Percentiles rank a stretch among this genome's conserved stretches.
These are phyloP conservation scores for Phymatocera aterrima DNA, from an alignment of 2,888 invertebrate species.

Conservation along the genomic window DNA sequence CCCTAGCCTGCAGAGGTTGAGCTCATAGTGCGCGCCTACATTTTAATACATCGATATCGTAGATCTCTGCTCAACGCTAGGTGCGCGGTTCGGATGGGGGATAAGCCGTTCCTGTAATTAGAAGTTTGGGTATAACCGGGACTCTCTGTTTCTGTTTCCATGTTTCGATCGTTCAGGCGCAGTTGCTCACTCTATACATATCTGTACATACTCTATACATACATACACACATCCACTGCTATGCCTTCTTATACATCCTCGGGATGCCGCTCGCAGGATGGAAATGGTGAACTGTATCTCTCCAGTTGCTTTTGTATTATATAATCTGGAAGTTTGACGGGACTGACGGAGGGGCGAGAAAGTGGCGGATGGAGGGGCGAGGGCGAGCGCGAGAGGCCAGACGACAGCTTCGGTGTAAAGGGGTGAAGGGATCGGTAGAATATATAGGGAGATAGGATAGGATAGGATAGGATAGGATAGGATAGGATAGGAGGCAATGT, in stretches of 20 bases:
- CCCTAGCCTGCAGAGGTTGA: constrained; percentile 10
- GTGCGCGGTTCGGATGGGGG: not conserved
- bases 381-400: constrained; percentile 55
- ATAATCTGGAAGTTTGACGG: constrained; percentile 70
- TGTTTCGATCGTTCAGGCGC: constrained; percentile 20
- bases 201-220: too few relatives aligned
- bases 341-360: constrained; percentile 52
- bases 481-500: not conserved
- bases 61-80: too few relatives aligned
- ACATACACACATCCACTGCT: constrained; percentile 56
- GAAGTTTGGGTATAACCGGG: constrained; percentile 37
- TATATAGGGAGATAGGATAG: constrained; percentile 54
- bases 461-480: constrained; percentile 41
- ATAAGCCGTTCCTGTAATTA: constrained; percentile 45
- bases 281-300: constrained; percentile 62
- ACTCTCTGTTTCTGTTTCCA: constrained; percentile 31
- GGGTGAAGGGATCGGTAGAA: constrained; percentile 61
- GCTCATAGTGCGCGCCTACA: not conserved
- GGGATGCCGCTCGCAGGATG: constrained; percentile 41
- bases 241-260: constrained; percentile 48
- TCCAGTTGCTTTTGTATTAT: constrained; percentile 70
- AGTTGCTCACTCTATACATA: too few relatives aligned
- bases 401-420: constrained; percentile 48
- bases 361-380: constrained; percentile 48
- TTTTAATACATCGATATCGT: constrained; percentile 31